Evolutionary conservation across 2,888 invertebrate species (phyloP), one percentile per base, ranked within the genome.

Genomic region (Serrognathus titanus): DNA sequence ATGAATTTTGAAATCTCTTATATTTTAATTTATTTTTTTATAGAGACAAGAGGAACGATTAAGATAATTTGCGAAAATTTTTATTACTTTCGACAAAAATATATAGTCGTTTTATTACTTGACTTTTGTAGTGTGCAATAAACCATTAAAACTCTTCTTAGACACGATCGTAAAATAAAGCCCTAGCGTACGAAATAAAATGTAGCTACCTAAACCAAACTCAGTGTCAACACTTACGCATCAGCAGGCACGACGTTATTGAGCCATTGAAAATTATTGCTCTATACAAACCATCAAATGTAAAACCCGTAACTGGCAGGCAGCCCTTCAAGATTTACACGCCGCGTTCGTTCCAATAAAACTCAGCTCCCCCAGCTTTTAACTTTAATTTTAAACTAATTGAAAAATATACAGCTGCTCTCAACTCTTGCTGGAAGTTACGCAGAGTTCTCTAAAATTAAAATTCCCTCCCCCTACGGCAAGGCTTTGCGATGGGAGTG

Each of bases 321-420:
- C 36, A 35, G 40, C 12, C 47, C 47, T 39, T 31, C 31, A 53
- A 58, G 58, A 54, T 58, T 58, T 58, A 53, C 53, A 48, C 39
- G 41, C 11, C 41, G 39, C 40, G 37, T 45, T 51, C 31, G 51
- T 48, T 49, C 47, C 48, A 53, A 52, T 59, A 53, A 59, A 61
- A 56, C 52, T 47, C 50, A 35, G 51, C 43, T 36, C 65, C 63
- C 61, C 54, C 58, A 51, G 55, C 53, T 50, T 56, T 54, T 55
- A 63, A 62, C 65, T 64, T 63, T 68, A 71, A 71, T 72, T 72
- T 67, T 63, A 71, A 71, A 69, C 63, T 69, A 71, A 71, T 71
- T 71, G 69, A 69, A 71, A 72, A 70, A 63, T 59, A 61, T 59
- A 61, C 62, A 61, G 62, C 60, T 56, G 62, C 55, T 59, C 24